These are phyloP conservation scores for Drosophila phalerata DNA, from an alignment of 2,888 invertebrate species.

Conservation along the genomic window DNA sequence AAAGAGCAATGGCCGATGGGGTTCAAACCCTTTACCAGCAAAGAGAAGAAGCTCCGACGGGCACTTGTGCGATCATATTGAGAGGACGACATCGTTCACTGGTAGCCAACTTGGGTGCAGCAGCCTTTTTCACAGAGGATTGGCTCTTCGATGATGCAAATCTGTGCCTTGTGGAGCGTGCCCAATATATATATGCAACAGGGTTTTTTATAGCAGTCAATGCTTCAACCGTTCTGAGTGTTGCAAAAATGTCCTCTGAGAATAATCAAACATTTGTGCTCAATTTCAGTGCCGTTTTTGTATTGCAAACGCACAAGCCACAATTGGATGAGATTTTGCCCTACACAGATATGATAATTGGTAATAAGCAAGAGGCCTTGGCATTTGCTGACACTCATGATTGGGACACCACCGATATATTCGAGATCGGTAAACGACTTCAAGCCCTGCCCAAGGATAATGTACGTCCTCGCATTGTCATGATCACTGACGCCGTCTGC, in stretches of 20 bases:
- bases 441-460: slow-evolving; percentile 58
- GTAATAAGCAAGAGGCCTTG: slow-evolving; percentile 66
- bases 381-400: slow-evolving; percentile 45
- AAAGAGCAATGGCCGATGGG: slow-evolving; percentile 62
- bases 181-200: slow-evolving; percentile 58
- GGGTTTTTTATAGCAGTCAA: slow-evolving; percentile 69
- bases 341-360: slow-evolving; percentile 58
- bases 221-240: slow-evolving; percentile 26
- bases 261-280: slow-evolving; percentile 51
- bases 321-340: slow-evolving; percentile 44
- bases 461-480: slow-evolving; percentile 45
- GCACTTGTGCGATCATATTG: slow-evolving; percentile 67
- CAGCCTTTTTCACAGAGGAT: slow-evolving; percentile 54
- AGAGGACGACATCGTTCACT: slow-evolving; percentile 50
- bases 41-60: slow-evolving; percentile 51
- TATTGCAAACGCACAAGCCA: slow-evolving; percentile 46
- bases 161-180: slow-evolving; percentile 50
- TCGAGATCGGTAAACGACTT: slow-evolving; percentile 56
- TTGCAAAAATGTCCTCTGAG: slow-evolving; percentile 37
- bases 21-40: slow-evolving; percentile 56
- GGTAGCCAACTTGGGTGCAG: slow-evolving; percentile 70
- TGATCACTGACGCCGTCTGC: slow-evolving; percentile 58
- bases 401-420: slow-evolving; percentile 64
- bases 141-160: slow-evolving; percentile 62
- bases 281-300: slow-evolving; percentile 70